Evolutionary conservation across 2,888 invertebrate species (phyloP).

Genomic region (Troilus luridus): DNA sequence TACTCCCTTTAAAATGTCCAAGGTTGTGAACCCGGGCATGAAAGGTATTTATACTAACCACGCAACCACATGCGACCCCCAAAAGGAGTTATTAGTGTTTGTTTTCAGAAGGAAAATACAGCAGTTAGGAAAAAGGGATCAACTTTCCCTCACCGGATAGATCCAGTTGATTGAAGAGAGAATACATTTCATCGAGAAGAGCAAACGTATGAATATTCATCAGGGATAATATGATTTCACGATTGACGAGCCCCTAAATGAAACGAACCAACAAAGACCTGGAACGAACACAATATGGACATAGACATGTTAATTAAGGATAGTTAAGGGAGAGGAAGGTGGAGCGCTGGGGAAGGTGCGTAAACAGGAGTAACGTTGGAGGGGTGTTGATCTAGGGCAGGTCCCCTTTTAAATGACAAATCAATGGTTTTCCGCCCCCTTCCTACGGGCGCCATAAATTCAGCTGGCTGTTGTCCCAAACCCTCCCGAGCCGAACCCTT

Average conservation of each 20-base stretch:
- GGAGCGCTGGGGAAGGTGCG: not conserved
- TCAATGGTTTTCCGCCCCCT: conserved; percentile 52
- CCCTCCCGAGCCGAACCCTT: conserved; percentile 54
- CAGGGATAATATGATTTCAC: not conserved
- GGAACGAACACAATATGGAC: not conserved
- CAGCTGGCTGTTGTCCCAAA: conserved; percentile 55
- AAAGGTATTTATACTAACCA: too few relatives aligned
- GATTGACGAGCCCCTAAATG: not conserved
- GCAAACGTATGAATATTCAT: not conserved
- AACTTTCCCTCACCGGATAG: too few relatives aligned
- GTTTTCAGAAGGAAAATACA: too few relatives aligned
- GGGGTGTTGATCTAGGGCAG: conserved; percentile 27
- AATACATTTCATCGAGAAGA: not conserved
- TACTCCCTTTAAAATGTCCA: too few relatives aligned
- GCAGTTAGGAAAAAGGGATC: too few relatives aligned
- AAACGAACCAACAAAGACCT: not conserved
- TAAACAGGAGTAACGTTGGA: conserved; percentile 32
- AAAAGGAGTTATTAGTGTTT: too few relatives aligned
- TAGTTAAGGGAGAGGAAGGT: conserved; percentile 6
- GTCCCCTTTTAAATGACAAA: conserved; percentile 51
- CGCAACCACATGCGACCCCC: too few relatives aligned
- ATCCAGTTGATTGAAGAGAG: not conserved
- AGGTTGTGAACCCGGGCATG: too few relatives aligned
- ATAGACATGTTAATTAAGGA: conserved; percentile 24
- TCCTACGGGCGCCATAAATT: conserved; percentile 51